Evolutionary conservation across 2,888 invertebrate species (phyloP), one percentile per base, ranked within the genome.

Genomic region (Camptogramma bilineatum): DNA sequence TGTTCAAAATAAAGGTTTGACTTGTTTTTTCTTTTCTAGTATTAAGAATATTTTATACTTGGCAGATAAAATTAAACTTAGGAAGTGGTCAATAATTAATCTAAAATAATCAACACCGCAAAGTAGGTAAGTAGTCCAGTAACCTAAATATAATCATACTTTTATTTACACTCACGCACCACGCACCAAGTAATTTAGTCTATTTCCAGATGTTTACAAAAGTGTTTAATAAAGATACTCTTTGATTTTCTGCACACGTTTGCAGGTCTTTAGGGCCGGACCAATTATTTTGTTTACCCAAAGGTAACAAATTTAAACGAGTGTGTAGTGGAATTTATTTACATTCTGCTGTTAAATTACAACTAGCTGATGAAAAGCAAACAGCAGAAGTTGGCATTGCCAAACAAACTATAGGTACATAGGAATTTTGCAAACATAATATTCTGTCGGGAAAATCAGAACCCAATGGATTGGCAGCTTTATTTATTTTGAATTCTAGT

Each of bases 351-450:
- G 73, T 72, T 77, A 77, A 75, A 76, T 75, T 76, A 69, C 71
- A 75, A 72, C 69, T 63, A 70, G 58, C 68, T 74, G 73, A 77
- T 80, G 75, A 73, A 75, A 77, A 66, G 68, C 75, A 78, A 79
- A 77, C 73, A 74, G 54, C 64, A 60, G 55, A 68, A 64, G 64
- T 70, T 62, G 61, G 59, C 64, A 51, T 57, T 56, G 18, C 62
- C 52, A 62, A 62, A 60, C 59, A 55, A 48, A 60, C 42, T 55
- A 24, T 46, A 46, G 17, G 17, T 21, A 21, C 13, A 17, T 54
- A 54, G 9, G 18, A 55, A 55, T 51, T 57, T 53, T 13, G 53
- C 52, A 48, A 52, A 58, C 44, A 63, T 53, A 4, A 28, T 2
- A 39, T 17, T 47, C 50, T 21, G 50, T 34, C 39, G 34, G 21